These are phyloP conservation scores for Marasmarcha lunaedactyla DNA, from an alignment of 2,888 invertebrate species.

Conservation along the genomic window DNA sequence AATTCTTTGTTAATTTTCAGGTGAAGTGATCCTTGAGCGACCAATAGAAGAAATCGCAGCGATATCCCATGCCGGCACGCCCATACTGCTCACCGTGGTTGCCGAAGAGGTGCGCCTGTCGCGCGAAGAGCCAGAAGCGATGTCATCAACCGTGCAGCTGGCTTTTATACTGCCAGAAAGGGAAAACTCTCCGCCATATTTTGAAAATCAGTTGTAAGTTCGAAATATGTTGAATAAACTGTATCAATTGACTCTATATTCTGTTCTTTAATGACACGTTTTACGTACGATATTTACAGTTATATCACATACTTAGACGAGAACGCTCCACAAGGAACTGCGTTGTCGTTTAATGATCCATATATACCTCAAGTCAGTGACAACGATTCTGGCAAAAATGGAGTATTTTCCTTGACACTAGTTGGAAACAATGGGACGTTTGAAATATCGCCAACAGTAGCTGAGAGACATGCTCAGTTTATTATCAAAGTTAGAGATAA, in stretches of 20 bases:
- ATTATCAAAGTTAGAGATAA: slow-evolving; percentile 87
- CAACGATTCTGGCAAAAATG: slow-evolving; percentile 84
- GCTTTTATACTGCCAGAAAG: slow-evolving; percentile 85
- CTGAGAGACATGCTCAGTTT: slow-evolving; percentile 83
- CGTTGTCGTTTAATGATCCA: slow-evolving; percentile 77
- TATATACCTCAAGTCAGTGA: slow-evolving; percentile 80
- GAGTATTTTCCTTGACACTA: slow-evolving; percentile 83
- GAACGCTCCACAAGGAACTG: slow-evolving; percentile 85
- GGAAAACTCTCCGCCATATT: slow-evolving; percentile 82
- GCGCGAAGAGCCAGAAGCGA: slow-evolving; percentile 80
- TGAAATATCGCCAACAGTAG: slow-evolving; percentile 86
- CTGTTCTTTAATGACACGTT: too few species aligned
- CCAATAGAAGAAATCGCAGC: slow-evolving; percentile 84
- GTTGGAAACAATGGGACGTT: slow-evolving; percentile 89
- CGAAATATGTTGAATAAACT: too few species aligned
- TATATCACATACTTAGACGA: slow-evolving; percentile 83
- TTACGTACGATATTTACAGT: slow-evolving; percentile 64
- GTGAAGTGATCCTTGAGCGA: slow-evolving; percentile 64
- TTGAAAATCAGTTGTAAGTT: slow-evolving; percentile 81
- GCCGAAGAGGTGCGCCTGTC: slow-evolving; percentile 86
- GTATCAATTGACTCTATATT: too few species aligned
- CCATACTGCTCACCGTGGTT: slow-evolving; percentile 84
- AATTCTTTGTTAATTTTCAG: slow-evolving; percentile 27
- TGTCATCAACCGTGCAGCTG: slow-evolving; percentile 84
- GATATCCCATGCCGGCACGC: slow-evolving; percentile 85